A percentile compares a stretch with the other conserved stretches of the same genome.
Conservation (phyloP, 2,113 vertebrate species). For the Galeopterus variegatus region DNA sequence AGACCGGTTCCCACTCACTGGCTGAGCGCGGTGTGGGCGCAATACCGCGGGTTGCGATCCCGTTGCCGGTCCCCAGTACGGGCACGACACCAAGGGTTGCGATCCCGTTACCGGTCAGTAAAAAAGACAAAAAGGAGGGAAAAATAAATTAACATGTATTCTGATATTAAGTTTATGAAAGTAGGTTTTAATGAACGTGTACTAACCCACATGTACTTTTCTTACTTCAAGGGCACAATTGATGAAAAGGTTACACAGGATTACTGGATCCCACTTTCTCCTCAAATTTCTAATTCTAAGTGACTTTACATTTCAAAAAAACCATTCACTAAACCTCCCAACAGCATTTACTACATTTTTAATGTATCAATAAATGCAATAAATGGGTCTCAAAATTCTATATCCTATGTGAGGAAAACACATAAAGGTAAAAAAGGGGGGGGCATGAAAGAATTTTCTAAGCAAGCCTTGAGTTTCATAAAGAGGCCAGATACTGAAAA, state of each 20-base stretch:
- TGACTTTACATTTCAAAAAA: conserved; percentile 69
- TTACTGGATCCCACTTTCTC: neutral
- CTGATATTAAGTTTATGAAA: conserved; percentile 50
- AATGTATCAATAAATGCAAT: conserved; percentile 69
- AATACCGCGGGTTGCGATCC: no score
- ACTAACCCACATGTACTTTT: neutral
- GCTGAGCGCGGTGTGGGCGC: no score
- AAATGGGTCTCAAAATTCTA: conserved; percentile 70
- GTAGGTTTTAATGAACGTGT: conserved; percentile 46
- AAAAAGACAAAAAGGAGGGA: no score
- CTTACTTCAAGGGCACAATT: neutral
- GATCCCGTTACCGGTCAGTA: no score
- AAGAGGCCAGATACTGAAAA: conserved; percentile 53
- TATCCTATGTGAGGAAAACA: conserved; percentile 52
- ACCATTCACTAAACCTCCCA: conserved; percentile 52
- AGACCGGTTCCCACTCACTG: no score
- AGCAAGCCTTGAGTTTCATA: neutral
- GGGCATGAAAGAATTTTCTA: neutral
- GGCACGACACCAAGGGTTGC: no score
- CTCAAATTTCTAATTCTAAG: conserved; percentile 76
- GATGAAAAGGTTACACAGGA: conserved; percentile 10
- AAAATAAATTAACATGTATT: no score
- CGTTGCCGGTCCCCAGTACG: no score
- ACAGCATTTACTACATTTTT: conserved; percentile 49
- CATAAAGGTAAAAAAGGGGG: neutral